A percentile compares a stretch with the other conserved stretches of the same genome.
Conservation (phyloP, 1,140 invertebrate genomes). For the Magallana gigas region DNA sequence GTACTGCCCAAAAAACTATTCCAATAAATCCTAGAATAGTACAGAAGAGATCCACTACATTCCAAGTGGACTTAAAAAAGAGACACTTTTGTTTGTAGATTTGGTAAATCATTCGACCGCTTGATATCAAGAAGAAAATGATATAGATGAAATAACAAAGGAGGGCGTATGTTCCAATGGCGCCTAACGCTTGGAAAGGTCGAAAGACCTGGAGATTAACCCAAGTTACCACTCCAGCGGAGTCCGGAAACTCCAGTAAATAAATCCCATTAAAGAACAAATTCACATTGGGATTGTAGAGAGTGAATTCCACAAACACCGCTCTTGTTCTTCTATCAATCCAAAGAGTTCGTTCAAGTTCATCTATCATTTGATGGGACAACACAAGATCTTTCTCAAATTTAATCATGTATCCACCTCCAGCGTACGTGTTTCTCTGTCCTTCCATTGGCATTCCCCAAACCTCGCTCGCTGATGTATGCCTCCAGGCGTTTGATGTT, state of each 20-base stretch:
- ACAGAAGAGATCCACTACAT: constrained; percentile 46
- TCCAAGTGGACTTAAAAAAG: constrained; percentile 47
- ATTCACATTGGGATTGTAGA: constrained; percentile 79
- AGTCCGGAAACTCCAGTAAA: constrained; percentile 78
- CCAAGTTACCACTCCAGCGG: constrained; percentile 73
- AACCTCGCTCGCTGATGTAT: constrained; percentile 53
- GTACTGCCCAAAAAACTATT: constrained; percentile 31
- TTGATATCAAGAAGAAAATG: constrained; percentile 59
- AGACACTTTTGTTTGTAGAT: constrained; percentile 41
- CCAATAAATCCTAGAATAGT: constrained; percentile 20
- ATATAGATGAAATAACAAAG: constrained; percentile 65
- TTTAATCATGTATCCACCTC: constrained; percentile 65
- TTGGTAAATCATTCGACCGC: constrained; percentile 50
- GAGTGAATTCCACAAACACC: constrained; percentile 81
- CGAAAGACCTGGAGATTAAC: constrained; percentile 57
- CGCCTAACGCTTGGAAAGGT: constrained; percentile 54
- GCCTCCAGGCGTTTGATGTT: constrained; percentile 57
- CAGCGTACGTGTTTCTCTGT: constrained; percentile 60
- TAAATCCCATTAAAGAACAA: constrained; percentile 63
- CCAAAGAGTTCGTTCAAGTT: constrained; percentile 77
- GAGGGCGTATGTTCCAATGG: constrained; percentile 59
- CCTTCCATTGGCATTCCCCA: constrained; percentile 64
- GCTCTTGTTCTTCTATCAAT: constrained; percentile 80
- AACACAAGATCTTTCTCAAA: constrained; percentile 51
- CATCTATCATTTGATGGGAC: constrained; percentile 64